Evolutionary conservation across 2,113 vertebrate species (phyloP).

Genomic region (Ceyx cyanopectus): DNA sequence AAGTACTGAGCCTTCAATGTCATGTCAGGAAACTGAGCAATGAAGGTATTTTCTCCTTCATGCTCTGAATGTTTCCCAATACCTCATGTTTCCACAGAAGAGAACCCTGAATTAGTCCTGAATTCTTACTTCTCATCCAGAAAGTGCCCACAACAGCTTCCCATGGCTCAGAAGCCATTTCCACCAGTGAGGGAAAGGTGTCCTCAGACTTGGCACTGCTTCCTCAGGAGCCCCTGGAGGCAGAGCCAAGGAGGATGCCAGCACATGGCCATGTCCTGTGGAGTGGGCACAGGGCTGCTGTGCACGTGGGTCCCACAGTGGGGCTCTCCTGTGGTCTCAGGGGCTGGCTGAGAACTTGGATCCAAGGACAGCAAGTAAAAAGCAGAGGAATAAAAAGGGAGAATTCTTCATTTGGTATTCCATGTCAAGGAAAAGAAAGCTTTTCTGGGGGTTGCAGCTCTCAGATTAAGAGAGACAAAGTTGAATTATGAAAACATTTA

Average conservation of each 20-base stretch:
- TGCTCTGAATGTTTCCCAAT: not conserved
- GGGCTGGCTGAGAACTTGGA: not conserved
- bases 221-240: not conserved
- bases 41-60: not conserved
- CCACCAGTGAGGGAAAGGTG: not conserved
- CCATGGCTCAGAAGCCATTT: not conserved
- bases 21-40: not conserved
- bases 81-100: not conserved
- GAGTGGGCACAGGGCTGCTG: not conserved
- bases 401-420: not conserved
- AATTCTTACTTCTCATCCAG: not conserved
- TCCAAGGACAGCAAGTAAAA: not conserved
- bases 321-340: not conserved
- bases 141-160: not conserved
- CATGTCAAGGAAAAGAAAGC: not conserved
- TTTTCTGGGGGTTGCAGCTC: conserved; percentile 18
- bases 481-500: conserved; percentile 42
- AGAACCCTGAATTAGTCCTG: not conserved
- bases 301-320: rapidly evolving
- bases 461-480: conserved; percentile 13
- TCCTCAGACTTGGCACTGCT: not conserved
- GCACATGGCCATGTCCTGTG: not conserved
- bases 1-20: not conserved
- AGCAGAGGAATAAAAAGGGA: not conserved
- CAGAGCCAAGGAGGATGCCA: not conserved